Evolutionary conservation across 2,888 invertebrate species (phyloP), one percentile per base, ranked within the genome.

Genomic region (Ophion costatus): DNA sequence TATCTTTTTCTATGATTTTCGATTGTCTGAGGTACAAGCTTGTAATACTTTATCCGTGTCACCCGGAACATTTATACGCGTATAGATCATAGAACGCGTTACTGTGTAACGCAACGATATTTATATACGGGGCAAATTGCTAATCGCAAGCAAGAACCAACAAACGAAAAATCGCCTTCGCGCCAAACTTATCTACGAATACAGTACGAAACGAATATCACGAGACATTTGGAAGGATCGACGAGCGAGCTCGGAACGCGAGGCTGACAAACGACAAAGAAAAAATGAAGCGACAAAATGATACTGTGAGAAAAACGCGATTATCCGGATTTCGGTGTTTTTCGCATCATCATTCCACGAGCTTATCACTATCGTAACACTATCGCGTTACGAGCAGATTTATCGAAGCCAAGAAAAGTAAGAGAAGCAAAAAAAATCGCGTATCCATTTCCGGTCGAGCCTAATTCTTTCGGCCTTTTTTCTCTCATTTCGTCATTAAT

Each of bases 101-200:
- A 85, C 86, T 59, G 77, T 82, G 85, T 86, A 86, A 85, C 84
- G 76, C 73, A 29, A 79, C 38, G 76, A 80, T 85, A 76, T 85
- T 83, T 83, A 82, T 78, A 83, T 85, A 78, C 75, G 71, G 75
- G 71, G 78, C 61, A 70, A 73, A 84, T 84, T 81, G 77, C 69
- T 64, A 22, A 84, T 77, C 57, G 77, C 73, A 69, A 76, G 51
- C 51, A 73, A 73, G 14, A 59, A 42, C 3, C n/a, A 71, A 33
- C 10, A 33, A 57, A 51, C 20, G 2, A 20, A 33, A 59, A 59
- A 10, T 59, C 20, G 29, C 11, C 17, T 57, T 71, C 56, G 10
- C 29, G 45, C 20, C 33, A 57, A 71, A 56, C 29, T 11, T 17
- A 69, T 29, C n/a, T 0, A 56, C 3, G 45, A 42, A 38, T 51